phyloP scores from a whole-genome alignment of 2,113 vertebrate genomes.

The Leucopsar rothschildi region DNA sequence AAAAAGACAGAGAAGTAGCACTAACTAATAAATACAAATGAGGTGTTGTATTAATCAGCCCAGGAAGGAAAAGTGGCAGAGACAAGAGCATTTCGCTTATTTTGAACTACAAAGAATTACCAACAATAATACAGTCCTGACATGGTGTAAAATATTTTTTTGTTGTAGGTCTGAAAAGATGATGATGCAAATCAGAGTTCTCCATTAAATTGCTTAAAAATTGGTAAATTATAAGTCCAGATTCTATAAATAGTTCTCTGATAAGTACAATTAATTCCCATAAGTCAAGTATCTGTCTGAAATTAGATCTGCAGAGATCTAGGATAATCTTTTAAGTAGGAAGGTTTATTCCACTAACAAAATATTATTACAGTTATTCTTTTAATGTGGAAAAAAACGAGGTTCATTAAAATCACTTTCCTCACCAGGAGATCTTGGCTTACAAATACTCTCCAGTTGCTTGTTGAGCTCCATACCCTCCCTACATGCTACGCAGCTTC shows the following conservation, averaged over 20 bases:
- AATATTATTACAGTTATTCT: no score
- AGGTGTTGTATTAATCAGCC: neutral
- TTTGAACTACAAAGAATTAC: neutral
- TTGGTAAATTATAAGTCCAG: neutral
- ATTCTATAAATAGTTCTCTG: neutral
- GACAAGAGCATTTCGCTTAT: neutral
- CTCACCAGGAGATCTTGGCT: no score
- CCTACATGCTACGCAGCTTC: neutral
- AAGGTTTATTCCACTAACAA: no score
- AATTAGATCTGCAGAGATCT: no score
- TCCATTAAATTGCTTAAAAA: neutral
- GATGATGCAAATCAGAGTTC: neutral
- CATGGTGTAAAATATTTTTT: neutral
- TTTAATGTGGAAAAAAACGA: no score
- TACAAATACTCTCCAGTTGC: no score
- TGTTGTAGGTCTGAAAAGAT: neutral
- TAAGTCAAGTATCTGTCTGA: neutral
- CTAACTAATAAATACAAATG: slow-evolving; percentile 1
- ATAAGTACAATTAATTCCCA: neutral
- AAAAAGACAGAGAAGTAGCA: neutral
- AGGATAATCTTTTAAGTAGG: no score
- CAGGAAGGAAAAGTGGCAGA: neutral
- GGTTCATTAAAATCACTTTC: no score
- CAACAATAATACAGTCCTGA: neutral
- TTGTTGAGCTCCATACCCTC: neutral